Conservation (phyloP, 2,888 invertebrate species). For the Boloria selene region DNA sequence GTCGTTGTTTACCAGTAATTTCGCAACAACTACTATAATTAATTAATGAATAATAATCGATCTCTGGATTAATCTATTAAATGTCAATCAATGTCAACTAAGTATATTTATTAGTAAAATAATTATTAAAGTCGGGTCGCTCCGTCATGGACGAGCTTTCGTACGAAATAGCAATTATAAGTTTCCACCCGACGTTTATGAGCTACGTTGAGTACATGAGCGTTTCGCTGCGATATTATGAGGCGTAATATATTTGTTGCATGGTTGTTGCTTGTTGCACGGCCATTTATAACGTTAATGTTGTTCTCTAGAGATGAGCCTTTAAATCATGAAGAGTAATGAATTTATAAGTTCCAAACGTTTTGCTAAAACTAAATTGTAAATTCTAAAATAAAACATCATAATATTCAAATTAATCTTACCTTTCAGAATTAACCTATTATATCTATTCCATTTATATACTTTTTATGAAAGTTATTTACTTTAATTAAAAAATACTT, state of each 20-base stretch:
- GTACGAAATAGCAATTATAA: conserved; percentile 29
- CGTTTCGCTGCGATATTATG: conserved; percentile 18
- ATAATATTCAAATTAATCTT: too few species aligned
- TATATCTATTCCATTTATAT: too few species aligned
- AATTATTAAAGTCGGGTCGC: background rate
- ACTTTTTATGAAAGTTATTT: too few species aligned
- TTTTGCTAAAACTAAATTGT: conserved; percentile 5
- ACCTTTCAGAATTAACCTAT: too few species aligned
- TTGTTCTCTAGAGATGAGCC: conserved; percentile 14
- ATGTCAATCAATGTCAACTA: too few species aligned
- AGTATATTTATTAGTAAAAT: background rate
- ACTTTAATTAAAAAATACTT: too few species aligned
- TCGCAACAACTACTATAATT: too few species aligned
- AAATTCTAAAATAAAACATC: background rate
- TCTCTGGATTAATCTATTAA: too few species aligned
- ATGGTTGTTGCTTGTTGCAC: conserved; percentile 18
- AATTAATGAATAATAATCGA: too few species aligned
- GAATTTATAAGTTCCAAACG: background rate
- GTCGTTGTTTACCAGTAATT: background rate
- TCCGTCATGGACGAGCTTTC: conserved; percentile 12
- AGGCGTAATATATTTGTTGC: conserved; percentile 20
- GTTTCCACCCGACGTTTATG: conserved; percentile 27
- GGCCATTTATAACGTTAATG: conserved; percentile 21
- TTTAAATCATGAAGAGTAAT: conserved; percentile 14
- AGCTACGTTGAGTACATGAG: conserved; percentile 18